Percentiles rank a stretch among this genome's conserved stretches.
Conservation (phyloP, 35 echinoderm and acorn worm genomes). For the Ophiothrix spiculata region DNA sequence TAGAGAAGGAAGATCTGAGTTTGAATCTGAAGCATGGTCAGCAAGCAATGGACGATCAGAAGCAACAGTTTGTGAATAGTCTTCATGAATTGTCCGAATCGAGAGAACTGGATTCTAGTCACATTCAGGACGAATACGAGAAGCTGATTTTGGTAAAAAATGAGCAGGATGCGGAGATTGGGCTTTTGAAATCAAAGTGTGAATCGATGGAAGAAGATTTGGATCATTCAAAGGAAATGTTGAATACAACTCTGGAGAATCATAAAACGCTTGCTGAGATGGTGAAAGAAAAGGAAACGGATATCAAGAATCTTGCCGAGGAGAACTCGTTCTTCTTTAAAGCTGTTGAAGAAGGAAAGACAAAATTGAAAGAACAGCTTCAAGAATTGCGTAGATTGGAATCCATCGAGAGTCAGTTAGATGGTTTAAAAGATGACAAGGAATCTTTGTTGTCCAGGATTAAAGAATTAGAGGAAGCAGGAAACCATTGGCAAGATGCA, state of each 20-base stretch:
- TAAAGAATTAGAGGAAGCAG: conserved; percentile 26
- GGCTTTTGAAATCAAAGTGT: conserved; percentile 46
- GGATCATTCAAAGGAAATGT: conserved; percentile 62
- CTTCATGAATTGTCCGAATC: conserved; percentile 26
- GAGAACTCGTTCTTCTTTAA: conserved; percentile 86
- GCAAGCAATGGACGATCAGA: conserved; percentile 4
- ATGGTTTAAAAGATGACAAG: conserved; percentile 18
- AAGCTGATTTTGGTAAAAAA: conserved; percentile 33
- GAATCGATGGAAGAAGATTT: conserved; percentile 67
- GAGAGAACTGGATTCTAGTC: conserved; percentile 23
- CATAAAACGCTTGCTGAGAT: conserved; percentile 68
- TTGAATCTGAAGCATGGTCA: conserved; percentile 26
- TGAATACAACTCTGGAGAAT: conserved; percentile 67
- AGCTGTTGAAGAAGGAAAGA: conserved; percentile 68
- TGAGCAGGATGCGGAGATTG: conserved; percentile 36
- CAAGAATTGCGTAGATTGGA: conserved; percentile 21
- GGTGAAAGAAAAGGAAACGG: conserved; percentile 80
- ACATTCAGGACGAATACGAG: conserved; percentile 35
- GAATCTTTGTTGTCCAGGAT: neutral
- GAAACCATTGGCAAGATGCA: conserved; percentile 19
- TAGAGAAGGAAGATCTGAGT: conserved; percentile 25
- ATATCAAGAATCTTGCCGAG: conserved; percentile 76
- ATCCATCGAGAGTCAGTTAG: conserved; percentile 33
- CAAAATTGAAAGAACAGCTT: conserved; percentile 45
- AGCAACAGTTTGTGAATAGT: conserved; percentile 24